These are phyloP conservation scores for Saccopteryx bilineata DNA, from an alignment of 2,113 vertebrate species.

Conservation along the genomic window DNA sequence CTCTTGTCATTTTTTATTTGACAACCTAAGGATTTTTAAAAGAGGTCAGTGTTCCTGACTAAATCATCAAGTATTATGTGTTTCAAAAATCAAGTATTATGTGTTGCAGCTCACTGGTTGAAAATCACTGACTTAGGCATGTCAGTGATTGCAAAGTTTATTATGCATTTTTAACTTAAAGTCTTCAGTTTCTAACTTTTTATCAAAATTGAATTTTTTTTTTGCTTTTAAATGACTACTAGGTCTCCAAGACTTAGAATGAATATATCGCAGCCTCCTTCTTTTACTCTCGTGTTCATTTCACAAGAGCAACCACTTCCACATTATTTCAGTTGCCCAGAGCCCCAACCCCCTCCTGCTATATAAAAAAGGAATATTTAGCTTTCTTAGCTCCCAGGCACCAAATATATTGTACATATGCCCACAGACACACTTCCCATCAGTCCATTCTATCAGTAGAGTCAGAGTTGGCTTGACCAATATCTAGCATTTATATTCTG, in stretches of 20 bases:
- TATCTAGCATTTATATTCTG: neutral
- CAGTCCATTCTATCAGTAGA: neutral
- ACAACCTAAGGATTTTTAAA: too few species aligned
- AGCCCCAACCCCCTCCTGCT: rapidly evolving
- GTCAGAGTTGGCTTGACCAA: neutral
- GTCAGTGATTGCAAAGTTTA: neutral
- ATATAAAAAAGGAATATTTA: neutral
- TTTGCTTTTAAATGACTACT: neutral
- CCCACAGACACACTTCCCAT: neutral
- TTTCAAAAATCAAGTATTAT: too few species aligned
- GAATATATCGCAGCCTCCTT: neutral
- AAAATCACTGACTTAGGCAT: too few species aligned
- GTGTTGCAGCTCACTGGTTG: too few species aligned
- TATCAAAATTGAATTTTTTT: neutral
- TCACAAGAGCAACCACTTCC: neutral
- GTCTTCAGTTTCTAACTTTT: neutral
- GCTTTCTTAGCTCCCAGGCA: neutral
- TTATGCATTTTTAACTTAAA: neutral
- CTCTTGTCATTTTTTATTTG: too few species aligned
- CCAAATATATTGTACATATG: too few species aligned
- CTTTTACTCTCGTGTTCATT: neutral
- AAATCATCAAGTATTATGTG: too few species aligned
- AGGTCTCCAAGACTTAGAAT: neutral
- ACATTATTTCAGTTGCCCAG: neutral
- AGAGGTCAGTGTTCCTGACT: too few species aligned